A percentile compares a stretch with the other conserved stretches of the same genome.
These are phyloP conservation scores for Leptodon cayanensis DNA, from an alignment of 2,797 vertebrate species.

Conservation along the genomic window DNA sequence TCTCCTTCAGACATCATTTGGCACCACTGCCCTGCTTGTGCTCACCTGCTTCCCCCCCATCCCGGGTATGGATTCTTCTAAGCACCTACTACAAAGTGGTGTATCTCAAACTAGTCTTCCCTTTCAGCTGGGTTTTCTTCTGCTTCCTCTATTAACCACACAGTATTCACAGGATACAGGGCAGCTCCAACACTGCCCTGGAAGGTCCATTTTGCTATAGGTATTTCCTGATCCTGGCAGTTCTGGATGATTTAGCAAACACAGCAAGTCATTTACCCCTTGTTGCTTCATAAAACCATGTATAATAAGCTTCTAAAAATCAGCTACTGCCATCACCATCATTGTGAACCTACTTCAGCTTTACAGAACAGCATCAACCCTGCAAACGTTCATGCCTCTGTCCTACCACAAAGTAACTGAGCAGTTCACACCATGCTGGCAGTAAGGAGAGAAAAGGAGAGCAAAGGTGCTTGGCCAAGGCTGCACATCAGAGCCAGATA, in stretches of 20 bases:
- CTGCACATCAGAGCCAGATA: background rate
- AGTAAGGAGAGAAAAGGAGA: background rate
- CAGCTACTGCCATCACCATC: background rate
- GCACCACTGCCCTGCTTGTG: background rate
- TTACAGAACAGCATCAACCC: background rate
- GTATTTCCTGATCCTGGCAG: background rate
- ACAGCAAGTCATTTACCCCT: background rate
- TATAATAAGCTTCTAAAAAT: background rate
- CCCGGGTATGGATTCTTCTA: background rate
- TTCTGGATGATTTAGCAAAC: background rate
- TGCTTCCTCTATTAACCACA: background rate
- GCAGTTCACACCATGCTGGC: background rate
- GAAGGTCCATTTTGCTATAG: background rate
- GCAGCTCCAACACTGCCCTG: background rate
- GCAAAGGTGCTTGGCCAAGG: background rate
- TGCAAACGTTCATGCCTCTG: background rate
- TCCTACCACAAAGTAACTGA: background rate
- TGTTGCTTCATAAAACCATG: background rate
- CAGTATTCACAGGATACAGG: background rate
- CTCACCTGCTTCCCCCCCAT: background rate
- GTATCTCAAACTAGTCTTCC: background rate
- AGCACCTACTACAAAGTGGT: background rate
- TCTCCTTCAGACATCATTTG: background rate
- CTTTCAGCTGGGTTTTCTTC: background rate
- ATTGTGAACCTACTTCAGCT: background rate